These are phyloP conservation scores for Drosophila varians DNA, from an alignment of 1,140 invertebrate species.

Conservation along the genomic window DNA sequence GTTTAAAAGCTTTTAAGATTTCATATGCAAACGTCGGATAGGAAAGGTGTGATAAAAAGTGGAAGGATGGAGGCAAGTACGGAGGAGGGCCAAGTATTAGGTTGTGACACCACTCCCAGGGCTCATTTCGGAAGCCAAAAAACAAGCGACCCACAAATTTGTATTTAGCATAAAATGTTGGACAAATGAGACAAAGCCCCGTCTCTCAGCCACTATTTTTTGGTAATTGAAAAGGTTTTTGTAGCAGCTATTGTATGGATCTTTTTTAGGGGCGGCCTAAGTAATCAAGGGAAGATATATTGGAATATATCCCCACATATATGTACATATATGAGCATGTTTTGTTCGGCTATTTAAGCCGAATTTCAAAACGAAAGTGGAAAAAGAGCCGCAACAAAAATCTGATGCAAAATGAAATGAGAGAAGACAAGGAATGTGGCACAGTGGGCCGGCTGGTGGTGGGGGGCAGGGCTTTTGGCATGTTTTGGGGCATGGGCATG, in stretches of 20 bases:
- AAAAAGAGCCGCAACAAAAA: slow-evolving; percentile 28
- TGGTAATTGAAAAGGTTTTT: slow-evolving; percentile 75
- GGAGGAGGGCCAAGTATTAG: too few relatives aligned
- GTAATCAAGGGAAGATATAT: slow-evolving; percentile 62
- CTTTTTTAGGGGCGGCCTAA: slow-evolving; percentile 68
- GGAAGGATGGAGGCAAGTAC: too few relatives aligned
- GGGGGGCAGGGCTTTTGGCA: too few relatives aligned
- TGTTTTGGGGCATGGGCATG: slow-evolving; percentile 17
- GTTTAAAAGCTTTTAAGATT: slow-evolving; percentile 57
- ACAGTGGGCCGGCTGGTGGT: too few relatives aligned
- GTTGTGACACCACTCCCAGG: slow-evolving; percentile 41
- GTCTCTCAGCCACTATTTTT: slow-evolving; percentile 54
- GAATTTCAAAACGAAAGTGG: slow-evolving; percentile 65
- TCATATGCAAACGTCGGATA: slow-evolving; percentile 28
- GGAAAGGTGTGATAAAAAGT: slow-evolving; percentile 7
- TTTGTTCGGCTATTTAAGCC: slow-evolving; percentile 48
- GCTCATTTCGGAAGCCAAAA: slow-evolving; percentile 43
- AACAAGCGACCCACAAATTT: slow-evolving; percentile 39
- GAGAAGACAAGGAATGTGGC: slow-evolving; percentile 55
- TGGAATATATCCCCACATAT: neutral
- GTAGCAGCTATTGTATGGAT: slow-evolving; percentile 25
- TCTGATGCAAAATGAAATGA: slow-evolving; percentile 44
- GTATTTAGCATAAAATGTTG: slow-evolving; percentile 33
- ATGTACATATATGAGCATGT: neutral
- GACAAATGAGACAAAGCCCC: slow-evolving; percentile 29